phyloP scores from a whole-genome alignment of 2,113 vertebrate genomes.

The Anarrhichthys ocellatus region DNA sequence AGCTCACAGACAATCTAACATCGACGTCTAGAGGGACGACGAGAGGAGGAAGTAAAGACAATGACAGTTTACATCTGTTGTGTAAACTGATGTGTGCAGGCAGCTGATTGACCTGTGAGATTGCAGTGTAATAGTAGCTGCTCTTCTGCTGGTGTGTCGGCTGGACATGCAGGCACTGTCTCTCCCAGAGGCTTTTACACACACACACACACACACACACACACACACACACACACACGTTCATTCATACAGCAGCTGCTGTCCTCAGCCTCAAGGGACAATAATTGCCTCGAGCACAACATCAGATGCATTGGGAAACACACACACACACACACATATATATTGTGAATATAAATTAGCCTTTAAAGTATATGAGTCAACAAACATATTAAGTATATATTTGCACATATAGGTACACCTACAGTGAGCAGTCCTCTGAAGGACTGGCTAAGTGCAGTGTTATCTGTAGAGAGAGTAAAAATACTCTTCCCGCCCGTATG shows the following conservation, averaged over 20 bases:
- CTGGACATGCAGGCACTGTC: constrained; percentile 62
- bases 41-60: constrained; percentile 12
- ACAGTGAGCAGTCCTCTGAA: constrained; percentile 9
- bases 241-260: constrained; percentile 76
- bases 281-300: constrained; percentile 46
- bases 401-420: not conserved
- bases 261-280: constrained; percentile 60
- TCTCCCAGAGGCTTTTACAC: constrained; percentile 64
- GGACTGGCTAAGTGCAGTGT: constrained; percentile 17
- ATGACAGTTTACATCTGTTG: no score
- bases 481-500: constrained; percentile 58
- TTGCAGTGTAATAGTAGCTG: constrained; percentile 42
- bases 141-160: constrained; percentile 69
- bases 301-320: constrained; percentile 67
- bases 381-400: not conserved
- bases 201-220: constrained; percentile 46
- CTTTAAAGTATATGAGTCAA: constrained; percentile 6
- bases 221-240: constrained; percentile 42
- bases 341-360: constrained; percentile 38
- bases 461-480: constrained; percentile 49
- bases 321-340: constrained; percentile 35
- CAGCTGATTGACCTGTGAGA: constrained; percentile 64
- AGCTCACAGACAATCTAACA: not conserved
- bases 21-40: not conserved
- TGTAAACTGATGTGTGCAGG: constrained; percentile 11